Base-by-base conservation (phyloP, 2,888 invertebrate species). In the Lutraria lutraria region DNA sequence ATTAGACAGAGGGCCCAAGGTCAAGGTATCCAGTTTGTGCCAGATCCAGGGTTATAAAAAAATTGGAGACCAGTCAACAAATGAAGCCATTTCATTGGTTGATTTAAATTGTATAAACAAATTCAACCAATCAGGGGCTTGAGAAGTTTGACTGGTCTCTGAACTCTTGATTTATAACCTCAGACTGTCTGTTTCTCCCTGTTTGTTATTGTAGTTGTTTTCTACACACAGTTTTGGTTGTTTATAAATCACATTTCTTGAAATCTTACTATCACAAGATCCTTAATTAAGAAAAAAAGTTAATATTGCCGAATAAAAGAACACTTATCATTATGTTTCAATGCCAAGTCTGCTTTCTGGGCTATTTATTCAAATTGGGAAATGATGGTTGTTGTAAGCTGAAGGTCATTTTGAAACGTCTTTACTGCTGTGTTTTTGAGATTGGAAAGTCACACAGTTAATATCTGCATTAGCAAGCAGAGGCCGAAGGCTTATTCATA, bases 21-120 rank as follows among this genome's bases (percentile, higher is more conserved):
- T 85, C 86, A 87, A 92, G 92, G 92, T 92, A 92, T 86, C 68
- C 21, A 83, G 34, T 76, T 85, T 90, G 79, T 86, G 81, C 83
- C 85, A 87, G 83, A 52, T 21, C 16, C 16, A 6, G 21, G 16
- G 56, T 56, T 56, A 19, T 21, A 19, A 56, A 43, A 43, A 43
- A 43, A 43, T 43, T 43, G 43, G 43, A 43, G 43, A 43, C 43
- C 43, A 43, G 43, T 43, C 43, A 43, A 43, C 43, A 43, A 43
- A 43, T 43, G 43, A 43, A 43, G 43, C 43, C 2, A 43, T 43
- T 2, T 8, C 43, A 43, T 43, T 43, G 43, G 43, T 43, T 8
- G 43, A 43, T 43, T 43, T 43, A 43, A 43, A 8, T 43, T 43
- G 8, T 43, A 8, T 43, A 8, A 8, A 43, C 43, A 43, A 43